These are phyloP conservation scores for Atlantisia rogersi DNA, from an alignment of 2,113 vertebrate species.

Conservation along the genomic window DNA sequence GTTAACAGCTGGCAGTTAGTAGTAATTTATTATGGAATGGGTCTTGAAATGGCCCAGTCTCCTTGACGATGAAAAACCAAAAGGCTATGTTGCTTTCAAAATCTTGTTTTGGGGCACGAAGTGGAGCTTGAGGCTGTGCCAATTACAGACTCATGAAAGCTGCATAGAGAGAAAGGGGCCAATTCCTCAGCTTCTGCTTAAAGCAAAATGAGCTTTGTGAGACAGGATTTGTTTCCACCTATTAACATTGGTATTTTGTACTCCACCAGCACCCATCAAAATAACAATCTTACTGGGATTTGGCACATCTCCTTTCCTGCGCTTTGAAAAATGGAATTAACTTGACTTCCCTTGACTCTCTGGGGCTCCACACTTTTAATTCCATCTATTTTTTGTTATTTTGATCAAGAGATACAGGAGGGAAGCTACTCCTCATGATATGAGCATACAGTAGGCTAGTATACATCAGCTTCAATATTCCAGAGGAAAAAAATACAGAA, in stretches of 20 bases:
- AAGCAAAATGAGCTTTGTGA: background rate
- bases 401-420: background rate
- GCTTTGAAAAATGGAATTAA: background rate
- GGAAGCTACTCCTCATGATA: background rate
- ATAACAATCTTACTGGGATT: background rate
- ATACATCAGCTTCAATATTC: background rate
- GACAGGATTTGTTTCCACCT: background rate
- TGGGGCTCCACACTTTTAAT: background rate
- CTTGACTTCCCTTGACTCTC: background rate
- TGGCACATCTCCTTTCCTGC: background rate
- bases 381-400: background rate
- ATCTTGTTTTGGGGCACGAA: conserved; percentile 13
- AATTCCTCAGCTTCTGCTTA: background rate
- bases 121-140: background rate
- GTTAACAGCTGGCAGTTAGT: conserved; percentile 53
- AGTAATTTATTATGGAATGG: conserved; percentile 19
- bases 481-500: background rate
- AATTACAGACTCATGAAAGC: background rate
- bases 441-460: background rate
- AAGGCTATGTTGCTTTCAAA: conserved; percentile 34
- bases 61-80: conserved; percentile 28
- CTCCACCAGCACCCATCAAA: background rate
- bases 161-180: background rate
- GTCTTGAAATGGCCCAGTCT: conserved; percentile 20
- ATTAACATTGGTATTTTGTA: background rate